Conservation (phyloP, 1,140 invertebrate genomes). For the Leguminivora glycinivorella region DNA sequence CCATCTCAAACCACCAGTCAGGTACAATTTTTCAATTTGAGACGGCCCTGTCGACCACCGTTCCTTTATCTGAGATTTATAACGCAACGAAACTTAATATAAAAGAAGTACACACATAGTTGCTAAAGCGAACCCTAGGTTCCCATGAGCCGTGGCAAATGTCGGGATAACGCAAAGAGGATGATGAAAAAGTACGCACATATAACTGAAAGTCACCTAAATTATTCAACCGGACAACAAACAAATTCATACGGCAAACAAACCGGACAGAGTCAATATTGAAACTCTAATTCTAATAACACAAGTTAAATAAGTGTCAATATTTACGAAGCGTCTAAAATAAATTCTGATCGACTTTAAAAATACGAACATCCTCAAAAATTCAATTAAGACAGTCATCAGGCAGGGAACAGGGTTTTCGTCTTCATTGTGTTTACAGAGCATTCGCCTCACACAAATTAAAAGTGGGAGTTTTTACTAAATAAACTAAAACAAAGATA, state of each 20-base stretch:
- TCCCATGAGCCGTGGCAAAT: no score
- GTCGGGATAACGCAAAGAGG: no score
- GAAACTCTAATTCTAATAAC: background rate
- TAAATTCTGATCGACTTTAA: background rate
- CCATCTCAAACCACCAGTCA: no score
- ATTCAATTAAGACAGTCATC: conserved; percentile 22
- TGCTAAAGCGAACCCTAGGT: no score
- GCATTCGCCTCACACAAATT: background rate
- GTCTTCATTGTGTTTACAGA: background rate
- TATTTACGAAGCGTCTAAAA: background rate
- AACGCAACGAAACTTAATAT: no score
- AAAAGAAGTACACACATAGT: no score
- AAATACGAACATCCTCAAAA: conserved; percentile 7
- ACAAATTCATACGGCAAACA: background rate
- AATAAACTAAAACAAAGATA: no score
- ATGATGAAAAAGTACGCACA: no score
- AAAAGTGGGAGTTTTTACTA: background rate
- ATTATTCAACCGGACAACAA: background rate
- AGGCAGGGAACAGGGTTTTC: background rate
- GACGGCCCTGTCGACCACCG: no score
- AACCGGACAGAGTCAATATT: background rate
- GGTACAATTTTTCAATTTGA: no score
- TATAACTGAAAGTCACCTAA: background rate
- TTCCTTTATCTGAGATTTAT: background rate
- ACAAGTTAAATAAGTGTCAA: background rate